Conservation (phyloP, 64 coral and sea anemone species). For the Actinia tenebrosa region DNA sequence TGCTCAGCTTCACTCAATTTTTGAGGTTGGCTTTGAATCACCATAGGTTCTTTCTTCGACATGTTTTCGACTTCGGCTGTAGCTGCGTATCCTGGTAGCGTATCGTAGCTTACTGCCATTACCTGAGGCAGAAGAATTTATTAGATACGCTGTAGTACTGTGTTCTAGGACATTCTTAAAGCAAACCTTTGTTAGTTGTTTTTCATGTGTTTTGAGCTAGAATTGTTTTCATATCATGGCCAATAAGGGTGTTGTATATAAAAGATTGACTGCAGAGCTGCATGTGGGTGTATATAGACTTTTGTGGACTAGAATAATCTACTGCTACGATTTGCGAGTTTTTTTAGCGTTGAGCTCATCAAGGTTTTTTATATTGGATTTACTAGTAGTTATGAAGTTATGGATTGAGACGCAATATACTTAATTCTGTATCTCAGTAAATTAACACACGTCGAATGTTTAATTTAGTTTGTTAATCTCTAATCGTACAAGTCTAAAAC, state of each 20-base stretch:
- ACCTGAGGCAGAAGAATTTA: background rate
- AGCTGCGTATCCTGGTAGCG: constrained; percentile 35
- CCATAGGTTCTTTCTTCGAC: background rate
- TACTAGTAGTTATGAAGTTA: too few species aligned
- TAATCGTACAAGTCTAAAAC: too few species aligned
- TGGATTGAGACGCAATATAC: too few species aligned
- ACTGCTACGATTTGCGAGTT: too few species aligned
- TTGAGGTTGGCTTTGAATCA: constrained; percentile 11
- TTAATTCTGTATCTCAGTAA: too few species aligned
- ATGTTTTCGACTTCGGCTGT: background rate
- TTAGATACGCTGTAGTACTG: background rate
- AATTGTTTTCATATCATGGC: background rate
- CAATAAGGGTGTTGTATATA: background rate
- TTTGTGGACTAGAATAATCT: background rate
- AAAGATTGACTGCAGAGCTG: background rate
- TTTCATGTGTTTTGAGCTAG: background rate
- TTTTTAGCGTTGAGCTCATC: too few species aligned
- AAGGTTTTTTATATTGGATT: too few species aligned
- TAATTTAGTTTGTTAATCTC: too few species aligned
- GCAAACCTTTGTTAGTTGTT: background rate
- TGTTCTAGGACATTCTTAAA: background rate
- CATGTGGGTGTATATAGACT: too few species aligned
- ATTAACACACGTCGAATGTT: too few species aligned
- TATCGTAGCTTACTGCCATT: constrained; percentile 23
- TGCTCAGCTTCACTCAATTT: constrained; percentile 17